phyloP scores from a whole-genome alignment of 1,140 invertebrate species.

The Hylyphantes graminicola region DNA sequence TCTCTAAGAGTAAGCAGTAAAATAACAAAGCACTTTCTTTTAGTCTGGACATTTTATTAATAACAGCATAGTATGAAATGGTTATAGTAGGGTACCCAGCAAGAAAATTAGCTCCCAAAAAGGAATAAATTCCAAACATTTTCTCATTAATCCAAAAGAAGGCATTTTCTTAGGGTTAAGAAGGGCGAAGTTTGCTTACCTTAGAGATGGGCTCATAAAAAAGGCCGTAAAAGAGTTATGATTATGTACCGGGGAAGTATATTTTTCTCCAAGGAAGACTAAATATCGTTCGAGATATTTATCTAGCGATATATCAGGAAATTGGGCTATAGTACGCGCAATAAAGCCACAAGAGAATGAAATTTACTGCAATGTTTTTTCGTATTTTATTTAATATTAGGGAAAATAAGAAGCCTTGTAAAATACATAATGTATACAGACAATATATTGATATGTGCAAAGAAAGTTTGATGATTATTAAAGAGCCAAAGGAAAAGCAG shows the following conservation, averaged over 20 bases:
- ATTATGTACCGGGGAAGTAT: not conserved
- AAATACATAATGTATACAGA: too few species aligned
- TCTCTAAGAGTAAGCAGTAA: too few species aligned
- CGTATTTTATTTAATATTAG: too few species aligned
- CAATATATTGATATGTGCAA: too few species aligned
- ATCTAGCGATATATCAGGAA: conserved; percentile 7
- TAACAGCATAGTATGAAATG: not conserved
- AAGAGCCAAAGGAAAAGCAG: too few species aligned
- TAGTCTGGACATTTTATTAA: not conserved
- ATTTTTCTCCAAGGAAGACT: not conserved
- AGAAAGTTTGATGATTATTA: too few species aligned
- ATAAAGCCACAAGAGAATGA: too few species aligned
- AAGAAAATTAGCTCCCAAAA: not conserved
- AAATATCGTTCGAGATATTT: not conserved
- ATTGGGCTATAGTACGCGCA: too few species aligned
- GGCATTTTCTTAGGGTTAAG: not conserved
- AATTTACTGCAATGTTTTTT: too few species aligned
- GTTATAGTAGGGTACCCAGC: not conserved
- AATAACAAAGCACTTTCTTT: not conserved
- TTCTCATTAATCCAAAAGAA: conserved; percentile 14
- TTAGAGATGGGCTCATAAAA: conserved; percentile 2
- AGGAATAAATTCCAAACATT: conserved; percentile 18
- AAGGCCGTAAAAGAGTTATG: conserved; percentile 36
- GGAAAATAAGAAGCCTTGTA: too few species aligned
- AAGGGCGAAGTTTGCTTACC: not conserved